Evolutionary conservation across 2,888 invertebrate genomes (phyloP).

Genomic region (Epiperipatus broadwayi): DNA sequence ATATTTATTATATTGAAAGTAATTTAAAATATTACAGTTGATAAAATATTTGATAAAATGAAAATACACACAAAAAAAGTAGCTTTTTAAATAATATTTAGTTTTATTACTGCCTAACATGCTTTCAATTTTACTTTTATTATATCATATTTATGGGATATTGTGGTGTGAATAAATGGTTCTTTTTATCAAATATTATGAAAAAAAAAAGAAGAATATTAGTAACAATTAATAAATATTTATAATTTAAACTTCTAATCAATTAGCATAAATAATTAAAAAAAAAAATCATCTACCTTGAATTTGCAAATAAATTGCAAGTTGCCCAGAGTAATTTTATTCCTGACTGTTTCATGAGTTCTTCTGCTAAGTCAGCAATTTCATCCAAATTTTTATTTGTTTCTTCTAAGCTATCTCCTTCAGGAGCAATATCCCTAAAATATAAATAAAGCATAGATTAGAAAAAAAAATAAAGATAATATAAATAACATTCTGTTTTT

Average conservation of each 20-base stretch:
- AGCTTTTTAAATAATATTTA: too few species aligned
- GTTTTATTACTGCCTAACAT: too few species aligned
- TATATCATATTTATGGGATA: too few species aligned
- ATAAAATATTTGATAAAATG: too few species aligned
- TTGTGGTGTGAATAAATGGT: too few species aligned
- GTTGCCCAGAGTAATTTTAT: conserved; percentile 43
- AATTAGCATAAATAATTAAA: too few species aligned
- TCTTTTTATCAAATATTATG: too few species aligned
- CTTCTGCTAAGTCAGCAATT: conserved; percentile 36
- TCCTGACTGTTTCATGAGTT: conserved; percentile 37
- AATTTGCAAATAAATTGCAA: conserved; percentile 41
- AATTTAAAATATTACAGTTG: too few species aligned
- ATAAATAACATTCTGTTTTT: conserved; percentile 1
- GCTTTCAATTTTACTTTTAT: too few species aligned
- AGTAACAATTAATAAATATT: neutral
- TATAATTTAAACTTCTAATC: neutral
- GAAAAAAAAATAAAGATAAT: conserved; percentile 13
- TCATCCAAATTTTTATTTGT: conserved; percentile 38
- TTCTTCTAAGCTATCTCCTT: conserved; percentile 37
- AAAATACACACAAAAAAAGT: too few species aligned
- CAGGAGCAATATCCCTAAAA: conserved; percentile 39
- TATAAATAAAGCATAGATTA: too few species aligned
- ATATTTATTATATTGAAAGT: too few species aligned
- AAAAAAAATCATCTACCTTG: conserved; percentile 34
- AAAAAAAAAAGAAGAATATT: neutral